A percentile compares a stretch with the other conserved stretches of the same genome.
Conservation (phyloP, 2,888 invertebrate genomes). For the Blastobasis adustella region DNA sequence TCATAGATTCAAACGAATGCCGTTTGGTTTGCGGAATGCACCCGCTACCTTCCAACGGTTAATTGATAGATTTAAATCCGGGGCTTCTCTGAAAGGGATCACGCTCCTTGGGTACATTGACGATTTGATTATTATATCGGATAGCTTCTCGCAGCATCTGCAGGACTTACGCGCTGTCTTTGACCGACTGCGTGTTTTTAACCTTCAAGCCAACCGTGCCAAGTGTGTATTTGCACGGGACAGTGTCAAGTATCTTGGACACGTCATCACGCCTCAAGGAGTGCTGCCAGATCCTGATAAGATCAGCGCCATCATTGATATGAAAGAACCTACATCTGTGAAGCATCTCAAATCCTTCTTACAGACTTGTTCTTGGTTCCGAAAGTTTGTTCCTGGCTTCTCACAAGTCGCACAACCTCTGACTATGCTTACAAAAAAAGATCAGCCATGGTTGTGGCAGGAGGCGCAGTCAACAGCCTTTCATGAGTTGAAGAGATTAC, state of each 20-base stretch:
- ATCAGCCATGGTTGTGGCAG: conserved; percentile 20
- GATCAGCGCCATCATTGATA: conserved; percentile 3
- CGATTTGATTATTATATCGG: conserved; percentile 24
- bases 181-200: conserved; percentile 4
- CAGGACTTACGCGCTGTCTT: conserved; percentile 9
- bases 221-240: conserved; percentile 11
- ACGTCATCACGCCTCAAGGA: conserved; percentile 8
- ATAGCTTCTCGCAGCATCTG: conserved; percentile 14
- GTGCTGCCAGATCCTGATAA: conserved; percentile 7
- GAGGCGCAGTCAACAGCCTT: conserved; percentile 15
- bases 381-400: conserved; percentile 16
- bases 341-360: conserved; percentile 10
- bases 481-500: conserved; percentile 9
- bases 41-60: conserved; percentile 6
- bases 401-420: conserved; percentile 23
- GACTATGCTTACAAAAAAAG: conserved; percentile 24
- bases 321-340: conserved; percentile 4
- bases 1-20: conserved; percentile 16
- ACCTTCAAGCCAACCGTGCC: conserved; percentile 4
- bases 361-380: conserved; percentile 24
- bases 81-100: conserved; percentile 9
- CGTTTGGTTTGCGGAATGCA: neutral
- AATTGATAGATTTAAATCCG: conserved; percentile 19
- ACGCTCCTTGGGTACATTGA: conserved; percentile 23
- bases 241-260: conserved; percentile 9